Conservation (phyloP, 2,797 vertebrate genomes). For the Falco columbarius region DNA sequence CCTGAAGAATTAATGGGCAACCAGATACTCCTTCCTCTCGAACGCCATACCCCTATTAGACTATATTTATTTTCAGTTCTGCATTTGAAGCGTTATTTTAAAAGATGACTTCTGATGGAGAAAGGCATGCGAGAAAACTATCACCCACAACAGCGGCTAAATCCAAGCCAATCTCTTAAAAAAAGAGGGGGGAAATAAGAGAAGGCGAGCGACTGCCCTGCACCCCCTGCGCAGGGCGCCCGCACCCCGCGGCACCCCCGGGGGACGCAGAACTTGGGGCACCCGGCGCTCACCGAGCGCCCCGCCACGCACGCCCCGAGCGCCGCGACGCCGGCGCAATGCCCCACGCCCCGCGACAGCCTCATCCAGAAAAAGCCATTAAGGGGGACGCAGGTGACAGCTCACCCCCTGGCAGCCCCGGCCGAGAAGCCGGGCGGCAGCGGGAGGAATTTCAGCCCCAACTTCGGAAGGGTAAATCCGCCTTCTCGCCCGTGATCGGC, state of each 20-base stretch:
- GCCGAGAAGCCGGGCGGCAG: not conserved
- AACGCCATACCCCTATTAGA: not conserved
- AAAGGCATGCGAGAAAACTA: not conserved
- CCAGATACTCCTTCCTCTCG: not conserved
- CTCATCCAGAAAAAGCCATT: not conserved
- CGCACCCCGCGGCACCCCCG: slow-evolving; percentile 33
- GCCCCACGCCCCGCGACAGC: not conserved
- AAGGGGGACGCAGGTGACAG: slow-evolving; percentile 46
- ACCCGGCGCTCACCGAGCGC: slow-evolving; percentile 31
- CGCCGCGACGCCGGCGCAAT: not conserved
- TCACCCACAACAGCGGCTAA: slow-evolving; percentile 24
- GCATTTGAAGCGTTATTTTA: not conserved
- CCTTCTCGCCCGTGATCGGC: not conserved
- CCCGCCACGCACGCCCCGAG: slow-evolving; percentile 14
- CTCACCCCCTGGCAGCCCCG: not conserved
- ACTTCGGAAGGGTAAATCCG: not conserved
- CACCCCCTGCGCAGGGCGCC: slow-evolving; percentile 4
- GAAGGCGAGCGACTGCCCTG: slow-evolving; percentile 33
- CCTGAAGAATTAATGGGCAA: not conserved
- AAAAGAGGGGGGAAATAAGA: not conserved
- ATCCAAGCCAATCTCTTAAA: slow-evolving; percentile 2
- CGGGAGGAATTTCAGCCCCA: not conserved
- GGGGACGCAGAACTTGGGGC: slow-evolving; percentile 61
- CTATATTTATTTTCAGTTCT: not conserved
- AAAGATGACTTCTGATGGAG: not conserved